Evolutionary conservation across 1,140 invertebrate species (phyloP), one percentile per base, ranked within the genome.

Genomic region (Pemphigus obesinymphae): DNA sequence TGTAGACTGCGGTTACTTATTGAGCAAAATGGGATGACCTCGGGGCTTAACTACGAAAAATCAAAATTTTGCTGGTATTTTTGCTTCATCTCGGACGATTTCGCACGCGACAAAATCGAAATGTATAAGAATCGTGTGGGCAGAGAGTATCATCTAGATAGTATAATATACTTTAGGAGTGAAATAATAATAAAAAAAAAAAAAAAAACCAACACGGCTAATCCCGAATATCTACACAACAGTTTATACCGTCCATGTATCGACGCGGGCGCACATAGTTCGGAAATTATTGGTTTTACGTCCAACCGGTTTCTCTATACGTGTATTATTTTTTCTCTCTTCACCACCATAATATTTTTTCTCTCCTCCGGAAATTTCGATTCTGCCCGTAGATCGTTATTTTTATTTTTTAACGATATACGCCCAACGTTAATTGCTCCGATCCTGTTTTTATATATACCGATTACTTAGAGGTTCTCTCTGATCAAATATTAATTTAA

Each of bases 251-350:
- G 40, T 73, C 45, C 45, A 20, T 48, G 70, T 50, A 63, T 80
- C 31, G 37, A 61, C 55, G 75, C 20, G 13, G 76, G 50, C n/a
- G n/a, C 76, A 80, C 76, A 80, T 80, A 63, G 76, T 80, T 80
- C 17, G 76, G 37, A 80, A 80, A 80, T 80, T 80, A 80, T 80
- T 80, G 76, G 76, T 80, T 80, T 80, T 80, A 80, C 76, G 53
- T 29, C 34, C 13, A 80, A 80, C 76, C 76, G 76, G 76, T 80
- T 80, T 61, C 37, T 61, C 20, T 34, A 29, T 34, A 29, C 55
- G 13, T 61, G 37, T 34, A 43, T 80, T 61, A 43, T 78, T 61
- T 80, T 55, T n/a, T n/a, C n/a, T n/a, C n/a, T 40, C 75, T 80
- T 61, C 34, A 29, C 76, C 76, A 80, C 76, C 53, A 80, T 80